Evolutionary conservation across 1,140 invertebrate species (phyloP), one percentile per base, ranked within the genome.

Genomic region (Homalodisca vitripennis): DNA sequence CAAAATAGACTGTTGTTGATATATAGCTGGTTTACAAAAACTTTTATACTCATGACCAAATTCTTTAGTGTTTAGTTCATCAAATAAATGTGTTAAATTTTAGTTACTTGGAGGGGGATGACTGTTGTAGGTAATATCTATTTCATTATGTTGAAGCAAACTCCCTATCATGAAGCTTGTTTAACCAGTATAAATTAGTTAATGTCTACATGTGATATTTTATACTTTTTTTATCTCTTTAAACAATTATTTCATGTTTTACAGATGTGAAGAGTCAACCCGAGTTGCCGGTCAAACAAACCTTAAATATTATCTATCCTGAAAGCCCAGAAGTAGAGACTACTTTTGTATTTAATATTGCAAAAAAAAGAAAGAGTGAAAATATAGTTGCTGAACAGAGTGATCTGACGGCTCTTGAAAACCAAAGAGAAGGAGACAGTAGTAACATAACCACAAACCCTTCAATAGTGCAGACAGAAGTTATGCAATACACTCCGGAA

Each of bases 241-340:
- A 26, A 60, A 3, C 27, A 12, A 17, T 1, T 10, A 17, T 60
- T 30, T 32, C 14, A 13, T 22, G 57, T 68, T 20, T 24, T 34
- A 13, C 2, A 55, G 27, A 55, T 14, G n/a, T 31, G 47, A 20
- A 53, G 46, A 67, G 29, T 51, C 46, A 31, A 22, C 30, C n/a
- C 17, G 24, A 53, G 47, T 34, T 31, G 31, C 3, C 30, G 2
- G 14, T 2, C 17, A 66, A 41, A 26, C 2, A 13, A 22, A 14
- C 30, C 34, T 27, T 46, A 2, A 46, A 27, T 27, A 29, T 27
- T 1, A 24, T 27, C 1, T 47, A 10, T 22, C 32, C 63, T 20
- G 63, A 27, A 22, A 66, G 63, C 47, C 63, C 63, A 13, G 63
- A 66, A 47, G 63, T 46, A 46, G 63, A 66, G 22, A 66, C 63